Conservation (phyloP, 2,888 invertebrate species). For the Agrochola circellaris region DNA sequence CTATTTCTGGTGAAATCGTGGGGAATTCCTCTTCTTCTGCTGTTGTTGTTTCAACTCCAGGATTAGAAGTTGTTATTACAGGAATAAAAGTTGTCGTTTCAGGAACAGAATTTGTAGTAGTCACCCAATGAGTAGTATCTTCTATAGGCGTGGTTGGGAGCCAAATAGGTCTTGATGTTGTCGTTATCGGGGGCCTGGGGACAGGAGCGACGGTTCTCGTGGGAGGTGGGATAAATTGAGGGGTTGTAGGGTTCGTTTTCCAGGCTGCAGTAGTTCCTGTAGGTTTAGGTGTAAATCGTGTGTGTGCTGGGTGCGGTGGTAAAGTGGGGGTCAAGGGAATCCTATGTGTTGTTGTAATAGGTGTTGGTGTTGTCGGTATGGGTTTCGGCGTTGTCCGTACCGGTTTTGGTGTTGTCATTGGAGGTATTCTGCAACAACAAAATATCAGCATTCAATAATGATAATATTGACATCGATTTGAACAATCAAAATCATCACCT, state of each 20-base stretch:
- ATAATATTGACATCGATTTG: neutral
- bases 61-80: neutral
- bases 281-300: neutral
- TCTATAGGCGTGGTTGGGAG: neutral
- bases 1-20: conserved; percentile 40
- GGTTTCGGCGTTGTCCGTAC: neutral
- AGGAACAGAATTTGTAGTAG: conserved; percentile 12
- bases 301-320: neutral
- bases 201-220: neutral
- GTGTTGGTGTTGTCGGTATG: neutral
- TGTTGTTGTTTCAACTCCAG: conserved; percentile 27
- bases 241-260: neutral
- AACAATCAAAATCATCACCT: neutral
- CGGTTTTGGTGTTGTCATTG: neutral
- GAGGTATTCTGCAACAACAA: conserved; percentile 30
- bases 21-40: conserved; percentile 11
- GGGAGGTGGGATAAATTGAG: neutral
- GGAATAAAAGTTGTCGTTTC: conserved; percentile 1
- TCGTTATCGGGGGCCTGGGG: neutral
- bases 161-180: neutral
- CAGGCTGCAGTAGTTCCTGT: neutral
- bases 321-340: neutral
- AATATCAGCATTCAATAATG: neutral
- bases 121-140: conserved; percentile 14
- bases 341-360: neutral